A percentile compares a stretch with the other conserved stretches of the same genome.
phyloP scores from a whole-genome alignment of 2,113 vertebrate genomes.

The Onychostoma macrolepis region DNA sequence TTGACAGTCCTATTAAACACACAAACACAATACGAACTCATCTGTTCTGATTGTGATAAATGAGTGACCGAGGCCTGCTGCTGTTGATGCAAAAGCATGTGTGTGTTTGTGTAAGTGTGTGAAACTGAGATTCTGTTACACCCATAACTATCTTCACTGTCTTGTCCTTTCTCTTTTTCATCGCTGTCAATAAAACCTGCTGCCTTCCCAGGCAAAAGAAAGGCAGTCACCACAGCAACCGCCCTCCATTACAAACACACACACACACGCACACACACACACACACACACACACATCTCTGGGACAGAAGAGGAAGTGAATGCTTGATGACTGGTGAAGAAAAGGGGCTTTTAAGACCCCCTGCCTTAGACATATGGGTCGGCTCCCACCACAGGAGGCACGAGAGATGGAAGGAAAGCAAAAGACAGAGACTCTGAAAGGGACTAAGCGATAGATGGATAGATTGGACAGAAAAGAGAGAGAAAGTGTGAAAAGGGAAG shows the following conservation, averaged over 20 bases:
- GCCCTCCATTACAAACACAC: background rate
- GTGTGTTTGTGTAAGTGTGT: slow-evolving; percentile 55
- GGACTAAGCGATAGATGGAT: slow-evolving; percentile 56
- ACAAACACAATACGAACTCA: slow-evolving; percentile 45
- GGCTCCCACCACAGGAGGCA: slow-evolving; percentile 36
- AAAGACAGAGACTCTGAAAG: background rate
- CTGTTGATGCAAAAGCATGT: slow-evolving; percentile 66
- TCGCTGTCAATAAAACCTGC: slow-evolving; percentile 78
- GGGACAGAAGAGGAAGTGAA: slow-evolving; percentile 41
- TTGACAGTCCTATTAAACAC: background rate
- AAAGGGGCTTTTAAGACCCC: slow-evolving; percentile 47
- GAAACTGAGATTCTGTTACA: slow-evolving; percentile 36
- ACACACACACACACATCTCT: slow-evolving; percentile 13
- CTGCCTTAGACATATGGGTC: slow-evolving; percentile 46
- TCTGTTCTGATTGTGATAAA: slow-evolving; percentile 56
- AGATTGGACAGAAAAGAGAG: slow-evolving; percentile 50
- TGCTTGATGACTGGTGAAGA: slow-evolving; percentile 49
- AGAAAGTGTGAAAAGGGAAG: background rate
- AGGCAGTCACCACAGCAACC: slow-evolving; percentile 67
- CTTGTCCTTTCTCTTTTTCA: slow-evolving; percentile 26
- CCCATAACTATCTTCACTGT: slow-evolving; percentile 15
- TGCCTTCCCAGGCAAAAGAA: slow-evolving; percentile 72
- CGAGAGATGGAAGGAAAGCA: slow-evolving; percentile 12
- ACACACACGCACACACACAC: slow-evolving; percentile 10
- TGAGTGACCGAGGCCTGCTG: slow-evolving; percentile 72